Conservation (phyloP, 1,140 invertebrate genomes). For the Temnothorax nylanderi region DNA sequence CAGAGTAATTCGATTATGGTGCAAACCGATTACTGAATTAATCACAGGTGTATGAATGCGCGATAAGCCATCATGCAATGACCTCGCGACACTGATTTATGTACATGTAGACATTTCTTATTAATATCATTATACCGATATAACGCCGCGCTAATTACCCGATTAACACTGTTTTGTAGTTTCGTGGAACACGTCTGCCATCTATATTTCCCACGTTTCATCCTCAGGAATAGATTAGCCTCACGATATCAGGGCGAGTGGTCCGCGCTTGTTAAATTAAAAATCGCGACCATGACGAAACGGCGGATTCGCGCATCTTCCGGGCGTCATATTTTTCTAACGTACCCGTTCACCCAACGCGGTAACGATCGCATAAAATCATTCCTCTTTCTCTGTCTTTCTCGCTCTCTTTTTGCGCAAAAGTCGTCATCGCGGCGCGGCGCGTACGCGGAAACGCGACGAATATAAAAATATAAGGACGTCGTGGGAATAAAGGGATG, state of each 20-base stretch:
- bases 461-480: conserved; percentile 53
- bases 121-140: conserved; percentile 18
- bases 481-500: conserved; percentile 51
- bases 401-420: not conserved
- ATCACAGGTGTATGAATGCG: conserved; percentile 28
- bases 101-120: conserved; percentile 11
- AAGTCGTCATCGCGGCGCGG: conserved; percentile 15
- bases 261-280: conserved; percentile 38
- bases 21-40: conserved; percentile 31
- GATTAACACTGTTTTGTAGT: not conserved
- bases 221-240: conserved; percentile 14
- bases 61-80: not conserved
- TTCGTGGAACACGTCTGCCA: not conserved
- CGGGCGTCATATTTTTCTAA: conserved; percentile 24
- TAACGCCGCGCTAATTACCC: not conserved
- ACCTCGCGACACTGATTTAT: conserved; percentile 20
- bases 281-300: not conserved
- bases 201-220: not conserved
- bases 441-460: conserved; percentile 23
- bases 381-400: too few species aligned
- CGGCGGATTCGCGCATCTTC: not conserved
- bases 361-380: conserved; percentile 37
- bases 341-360: not conserved
- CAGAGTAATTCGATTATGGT: conserved; percentile 18
- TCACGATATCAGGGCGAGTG: not conserved